These are phyloP conservation scores for Periophthalmus magnuspinnatus DNA, from an alignment of 2,797 vertebrate genomes.

Conservation along the genomic window DNA sequence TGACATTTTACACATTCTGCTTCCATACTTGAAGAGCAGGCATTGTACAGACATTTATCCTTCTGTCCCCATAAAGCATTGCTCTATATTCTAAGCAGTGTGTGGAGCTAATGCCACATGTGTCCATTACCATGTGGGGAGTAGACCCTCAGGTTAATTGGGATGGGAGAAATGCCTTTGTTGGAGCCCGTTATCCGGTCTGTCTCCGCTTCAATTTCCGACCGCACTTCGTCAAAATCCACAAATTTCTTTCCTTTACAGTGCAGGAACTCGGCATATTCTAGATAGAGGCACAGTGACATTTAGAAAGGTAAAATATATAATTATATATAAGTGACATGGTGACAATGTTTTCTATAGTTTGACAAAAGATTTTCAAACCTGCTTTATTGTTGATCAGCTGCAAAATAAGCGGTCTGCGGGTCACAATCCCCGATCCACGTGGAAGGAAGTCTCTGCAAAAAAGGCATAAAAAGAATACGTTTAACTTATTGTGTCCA, in stretches of 20 bases:
- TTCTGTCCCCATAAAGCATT: not conserved
- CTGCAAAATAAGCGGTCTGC: conserved; percentile 94
- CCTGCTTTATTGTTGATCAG: conserved; percentile 96
- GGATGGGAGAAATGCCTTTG: conserved; percentile 93
- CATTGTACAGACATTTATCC: not conserved
- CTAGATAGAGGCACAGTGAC: conserved; percentile 60
- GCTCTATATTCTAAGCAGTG: not conserved
- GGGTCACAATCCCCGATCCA: conserved; percentile 96
- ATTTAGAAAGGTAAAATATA: conserved; percentile 24
- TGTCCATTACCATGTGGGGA: conserved; percentile 86
- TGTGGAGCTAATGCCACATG: not conserved
- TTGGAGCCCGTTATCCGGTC: conserved; percentile 93
- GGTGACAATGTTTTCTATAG: conserved; percentile 22
- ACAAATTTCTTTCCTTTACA: conserved; percentile 96
- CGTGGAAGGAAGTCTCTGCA: conserved; percentile 95
- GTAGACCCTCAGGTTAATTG: conserved; percentile 94
- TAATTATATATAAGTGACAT: conserved; percentile 30
- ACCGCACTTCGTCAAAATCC: conserved; percentile 93
- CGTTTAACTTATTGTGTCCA: conserved; percentile 3
- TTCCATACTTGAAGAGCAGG: not conserved
- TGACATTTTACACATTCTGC: too few relatives aligned
- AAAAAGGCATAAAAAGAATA: conserved; percentile 29
- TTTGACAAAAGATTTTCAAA: conserved; percentile 49
- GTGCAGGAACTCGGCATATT: conserved; percentile 97
- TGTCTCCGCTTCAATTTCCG: conserved; percentile 93